These are phyloP conservation scores for Crypturellus undulatus DNA, from an alignment of 2,113 vertebrate genomes.

Conservation along the genomic window DNA sequence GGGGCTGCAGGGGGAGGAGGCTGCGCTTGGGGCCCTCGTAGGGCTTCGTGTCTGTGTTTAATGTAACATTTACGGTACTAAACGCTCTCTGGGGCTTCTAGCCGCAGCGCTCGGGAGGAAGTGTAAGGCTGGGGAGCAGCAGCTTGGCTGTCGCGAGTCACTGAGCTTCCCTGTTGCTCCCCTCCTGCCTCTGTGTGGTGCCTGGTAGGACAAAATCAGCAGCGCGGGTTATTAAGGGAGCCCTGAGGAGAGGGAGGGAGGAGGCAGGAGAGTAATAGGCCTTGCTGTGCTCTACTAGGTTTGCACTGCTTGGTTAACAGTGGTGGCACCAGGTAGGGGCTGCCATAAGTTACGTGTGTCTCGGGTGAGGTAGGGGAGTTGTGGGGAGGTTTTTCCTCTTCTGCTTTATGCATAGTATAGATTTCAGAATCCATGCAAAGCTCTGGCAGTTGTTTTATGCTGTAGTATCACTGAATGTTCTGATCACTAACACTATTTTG, in stretches of 20 bases:
- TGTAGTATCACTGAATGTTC: background rate
- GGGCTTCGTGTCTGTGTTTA: background rate
- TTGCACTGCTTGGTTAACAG: background rate
- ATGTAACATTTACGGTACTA: accelerated
- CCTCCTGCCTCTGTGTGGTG: too few relatives aligned
- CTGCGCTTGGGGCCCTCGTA: background rate
- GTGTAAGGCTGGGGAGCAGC: background rate
- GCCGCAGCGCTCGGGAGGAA: background rate
- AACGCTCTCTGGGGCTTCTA: background rate
- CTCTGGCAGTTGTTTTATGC: background rate
- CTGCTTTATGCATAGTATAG: background rate
- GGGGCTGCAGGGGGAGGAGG: accelerated
- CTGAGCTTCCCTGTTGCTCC: background rate
- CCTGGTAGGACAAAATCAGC: too few relatives aligned
- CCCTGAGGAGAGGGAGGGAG: background rate
- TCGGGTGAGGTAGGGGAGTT: background rate
- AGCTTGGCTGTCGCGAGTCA: background rate
- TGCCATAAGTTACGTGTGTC: background rate
- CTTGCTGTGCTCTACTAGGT: background rate
- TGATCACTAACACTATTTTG: background rate
- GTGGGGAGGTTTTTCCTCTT: background rate
- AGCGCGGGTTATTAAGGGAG: too few relatives aligned
- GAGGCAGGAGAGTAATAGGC: too few relatives aligned
- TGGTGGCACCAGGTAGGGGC: background rate
- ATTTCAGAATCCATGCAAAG: background rate